Base-by-base conservation (phyloP, 2,797 vertebrate species). In the Craterocephalus amniculus region DNA sequence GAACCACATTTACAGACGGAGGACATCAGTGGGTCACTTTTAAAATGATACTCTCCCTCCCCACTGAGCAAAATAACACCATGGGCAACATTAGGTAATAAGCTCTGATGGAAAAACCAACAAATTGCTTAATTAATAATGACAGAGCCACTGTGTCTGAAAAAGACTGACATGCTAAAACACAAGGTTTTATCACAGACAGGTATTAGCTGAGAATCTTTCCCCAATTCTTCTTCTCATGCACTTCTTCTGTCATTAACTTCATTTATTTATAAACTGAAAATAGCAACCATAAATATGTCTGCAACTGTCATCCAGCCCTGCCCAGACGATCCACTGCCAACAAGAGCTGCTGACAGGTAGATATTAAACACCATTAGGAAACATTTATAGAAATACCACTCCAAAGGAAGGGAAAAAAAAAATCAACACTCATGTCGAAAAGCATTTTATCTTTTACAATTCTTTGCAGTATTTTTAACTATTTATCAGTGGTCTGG, bases 321-420 rank as follows among this genome's bases (percentile, higher is more conserved):
- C 20, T 24, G 43, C 43, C 45, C 32, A 67, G 77, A 79, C 49
- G 48, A 71, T 81, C 60, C 70, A 45, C 36, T 0, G 4, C 56
- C 7, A 56, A 59, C 32, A 67, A 13, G 14, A 68, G 45, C 8
- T n/a, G 74, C 9, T 27, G 85, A 80, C 86, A 84, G 78, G 76
- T 48, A 22, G n/a, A 10, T 48, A 48, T 48, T 48, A 52, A 31
- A 31, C 14, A 36, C 34, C 43, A 67, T 78, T 43, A 48, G 45
- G n/a, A 55, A 59, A 26, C 34, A 60, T 13, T 36, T 43, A 57
- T 48, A 48, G 8, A 48, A 48, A 48, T 22, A 48, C 20, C n/a
- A 48, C 18, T 48, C 9, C 45, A 48, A 48, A 11, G 20, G 7
- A 7, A 8, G 43, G 20, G 18, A 2, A 40, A 61, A 51, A 18